A percentile compares a stretch with the other conserved stretches of the same genome.
phyloP scores from a whole-genome alignment of 2,113 vertebrate genomes.

The Electrona antarctica region DNA sequence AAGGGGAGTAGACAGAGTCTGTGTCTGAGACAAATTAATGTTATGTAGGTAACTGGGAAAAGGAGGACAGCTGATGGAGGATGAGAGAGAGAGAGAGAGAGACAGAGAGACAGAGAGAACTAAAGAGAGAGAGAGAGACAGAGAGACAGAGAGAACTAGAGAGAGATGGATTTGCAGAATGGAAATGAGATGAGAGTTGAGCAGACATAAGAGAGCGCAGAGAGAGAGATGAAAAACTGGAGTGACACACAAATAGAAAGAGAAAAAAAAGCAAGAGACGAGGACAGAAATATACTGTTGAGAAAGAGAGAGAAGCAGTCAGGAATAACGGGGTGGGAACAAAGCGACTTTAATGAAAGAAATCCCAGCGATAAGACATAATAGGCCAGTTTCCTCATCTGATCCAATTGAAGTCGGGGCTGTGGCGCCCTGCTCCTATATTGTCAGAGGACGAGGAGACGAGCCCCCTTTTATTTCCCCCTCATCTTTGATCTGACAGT shows the following conservation, averaged over 20 bases:
- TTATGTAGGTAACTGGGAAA: conserved; percentile 55
- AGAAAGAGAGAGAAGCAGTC: conserved; percentile 17
- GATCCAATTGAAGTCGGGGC: conserved; percentile 72
- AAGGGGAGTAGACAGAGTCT: conserved; percentile 20
- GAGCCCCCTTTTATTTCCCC: conserved; percentile 59
- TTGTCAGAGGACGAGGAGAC: conserved; percentile 53
- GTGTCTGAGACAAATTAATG: conserved; percentile 36
- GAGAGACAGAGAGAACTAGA: conserved; percentile 15
- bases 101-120: conserved; percentile 5
- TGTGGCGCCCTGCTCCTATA: conserved; percentile 58
- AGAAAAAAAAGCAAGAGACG: background rate
- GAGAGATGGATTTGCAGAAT: background rate
- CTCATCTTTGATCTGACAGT: conserved; percentile 63
- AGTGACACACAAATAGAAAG: background rate
- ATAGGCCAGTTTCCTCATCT: conserved; percentile 59
- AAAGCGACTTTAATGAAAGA: conserved; percentile 62
- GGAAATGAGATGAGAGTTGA: no score
- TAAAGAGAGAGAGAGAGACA: conserved; percentile 22
- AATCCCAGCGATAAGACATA: conserved; percentile 56
- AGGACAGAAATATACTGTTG: conserved; percentile 6
- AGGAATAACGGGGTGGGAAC: background rate
- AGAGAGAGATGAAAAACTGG: background rate
- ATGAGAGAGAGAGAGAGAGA: background rate
- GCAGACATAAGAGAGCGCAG: conserved; percentile 29
- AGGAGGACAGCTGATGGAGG: conserved; percentile 22